These are phyloP conservation scores for Spinus olivaceus DNA, from an alignment of 2,797 vertebrate genomes.

Conservation along the genomic window DNA sequence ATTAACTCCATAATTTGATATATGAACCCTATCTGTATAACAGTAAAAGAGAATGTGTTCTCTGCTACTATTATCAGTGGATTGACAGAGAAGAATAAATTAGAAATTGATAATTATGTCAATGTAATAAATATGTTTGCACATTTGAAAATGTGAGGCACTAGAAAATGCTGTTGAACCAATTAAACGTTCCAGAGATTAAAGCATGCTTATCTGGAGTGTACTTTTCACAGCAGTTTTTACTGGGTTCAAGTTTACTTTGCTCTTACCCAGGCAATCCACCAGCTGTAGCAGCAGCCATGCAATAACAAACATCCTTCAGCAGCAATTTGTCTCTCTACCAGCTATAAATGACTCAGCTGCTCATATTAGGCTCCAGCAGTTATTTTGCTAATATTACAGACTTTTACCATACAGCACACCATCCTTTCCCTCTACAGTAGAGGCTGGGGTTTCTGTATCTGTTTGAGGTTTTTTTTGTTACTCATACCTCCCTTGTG, in stretches of 20 bases:
- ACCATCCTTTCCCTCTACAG: background rate
- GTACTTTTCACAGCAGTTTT: slow-evolving; percentile 1
- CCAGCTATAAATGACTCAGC: background rate
- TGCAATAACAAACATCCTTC: background rate
- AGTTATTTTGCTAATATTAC: background rate
- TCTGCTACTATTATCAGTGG: background rate
- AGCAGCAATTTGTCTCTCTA: background rate
- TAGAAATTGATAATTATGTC: background rate
- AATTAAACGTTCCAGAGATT: slow-evolving; percentile 25
- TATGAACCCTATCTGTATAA: background rate
- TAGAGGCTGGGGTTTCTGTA: rapidly evolving
- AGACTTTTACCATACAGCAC: background rate
- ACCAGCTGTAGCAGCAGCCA: background rate
- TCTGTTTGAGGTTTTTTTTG: background rate
- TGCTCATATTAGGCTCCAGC: background rate
- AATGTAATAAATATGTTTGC: background rate
- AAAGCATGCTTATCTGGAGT: background rate
- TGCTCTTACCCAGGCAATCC: slow-evolving; percentile 14
- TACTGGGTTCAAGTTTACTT: background rate
- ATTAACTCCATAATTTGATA: background rate
- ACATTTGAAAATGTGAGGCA: background rate
- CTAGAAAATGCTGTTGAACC: background rate
- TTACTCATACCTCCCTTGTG: background rate
- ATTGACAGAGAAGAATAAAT: background rate
- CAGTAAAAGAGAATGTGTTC: background rate